Evolutionary conservation across 2,888 invertebrate species (phyloP).

Genomic region (Coenonympha glycerion): DNA sequence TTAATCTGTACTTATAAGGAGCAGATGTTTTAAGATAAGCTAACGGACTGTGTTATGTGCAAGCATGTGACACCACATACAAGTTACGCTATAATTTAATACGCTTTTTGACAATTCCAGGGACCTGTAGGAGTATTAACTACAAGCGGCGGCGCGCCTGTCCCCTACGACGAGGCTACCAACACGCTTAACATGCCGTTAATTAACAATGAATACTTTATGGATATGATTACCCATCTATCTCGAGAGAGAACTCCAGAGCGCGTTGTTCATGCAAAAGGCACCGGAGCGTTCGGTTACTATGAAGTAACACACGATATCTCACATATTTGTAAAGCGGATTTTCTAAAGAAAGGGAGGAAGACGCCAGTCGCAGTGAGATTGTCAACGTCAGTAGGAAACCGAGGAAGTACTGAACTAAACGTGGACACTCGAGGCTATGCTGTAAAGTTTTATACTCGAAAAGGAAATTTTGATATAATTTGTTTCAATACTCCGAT

Average conservation of each 20-base stretch:
- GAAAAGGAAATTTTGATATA: conserved; percentile 91
- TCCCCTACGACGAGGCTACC: conserved; percentile 81
- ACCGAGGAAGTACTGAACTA: conserved; percentile 88
- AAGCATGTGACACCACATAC: too few relatives aligned
- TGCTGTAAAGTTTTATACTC: conserved; percentile 92
- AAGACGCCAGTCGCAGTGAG: conserved; percentile 83
- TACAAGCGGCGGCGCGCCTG: conserved; percentile 85
- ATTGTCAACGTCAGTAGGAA: conserved; percentile 87
- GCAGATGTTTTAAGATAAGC: too few relatives aligned
- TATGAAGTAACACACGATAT: conserved; percentile 90
- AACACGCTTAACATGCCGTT: conserved; percentile 85
- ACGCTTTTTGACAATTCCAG: conserved; percentile 42
- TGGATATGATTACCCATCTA: conserved; percentile 86
- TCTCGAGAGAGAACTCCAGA: conserved; percentile 93
- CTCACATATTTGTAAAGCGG: conserved; percentile 82
- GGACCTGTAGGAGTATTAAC: conserved; percentile 75
- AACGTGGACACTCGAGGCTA: conserved; percentile 93
- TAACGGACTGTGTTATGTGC: too few relatives aligned
- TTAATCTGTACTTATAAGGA: too few relatives aligned
- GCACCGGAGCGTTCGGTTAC: conserved; percentile 89
- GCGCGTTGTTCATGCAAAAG: conserved; percentile 94
- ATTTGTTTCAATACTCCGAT: conserved; percentile 93
- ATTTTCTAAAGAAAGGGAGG: conserved; percentile 83
- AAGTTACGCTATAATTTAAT: not conserved
- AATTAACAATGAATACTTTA: conserved; percentile 84